Evolutionary conservation across 2,113 vertebrate genomes (phyloP).

Genomic region (Agapornis roseicollis): DNA sequence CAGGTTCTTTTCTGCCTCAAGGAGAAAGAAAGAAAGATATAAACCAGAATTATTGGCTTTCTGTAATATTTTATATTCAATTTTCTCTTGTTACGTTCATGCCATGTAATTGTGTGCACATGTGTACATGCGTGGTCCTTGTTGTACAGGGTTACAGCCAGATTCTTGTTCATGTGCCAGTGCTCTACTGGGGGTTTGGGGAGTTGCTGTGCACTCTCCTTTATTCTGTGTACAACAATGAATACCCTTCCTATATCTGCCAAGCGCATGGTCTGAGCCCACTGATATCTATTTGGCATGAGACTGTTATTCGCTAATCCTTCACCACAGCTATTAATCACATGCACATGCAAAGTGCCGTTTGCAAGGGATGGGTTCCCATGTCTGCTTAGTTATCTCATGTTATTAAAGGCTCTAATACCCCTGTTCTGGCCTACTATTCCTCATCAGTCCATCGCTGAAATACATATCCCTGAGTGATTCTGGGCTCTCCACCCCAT

Average conservation of each 20-base stretch:
- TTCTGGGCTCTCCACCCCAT: not conserved
- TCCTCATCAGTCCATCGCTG: not conserved
- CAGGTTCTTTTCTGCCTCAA: slow-evolving; percentile 58
- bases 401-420: not conserved
- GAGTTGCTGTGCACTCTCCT: slow-evolving; percentile 2
- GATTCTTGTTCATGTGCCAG: slow-evolving; percentile 35
- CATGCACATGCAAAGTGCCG: not conserved
- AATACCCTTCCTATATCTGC: slow-evolving; percentile 25
- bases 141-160: slow-evolving; percentile 43
- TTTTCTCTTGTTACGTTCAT: slow-evolving; percentile 58
- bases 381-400: not conserved
- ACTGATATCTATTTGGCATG: slow-evolving; percentile 49
- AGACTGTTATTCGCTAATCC: slow-evolving; percentile 5
- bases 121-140: slow-evolving; percentile 57
- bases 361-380: not conserved
- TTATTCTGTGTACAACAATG: slow-evolving; percentile 11
- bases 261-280: slow-evolving; percentile 30
- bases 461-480: not conserved
- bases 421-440: not conserved
- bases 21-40: slow-evolving; percentile 56
- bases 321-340: slow-evolving; percentile 40
- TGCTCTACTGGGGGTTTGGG: slow-evolving; percentile 5
- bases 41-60: slow-evolving; percentile 66
- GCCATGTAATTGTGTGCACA: slow-evolving; percentile 63
- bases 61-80: slow-evolving; percentile 65